These are phyloP conservation scores for Chloroceryle aenea DNA, from an alignment of 2,113 vertebrate genomes.

Conservation along the genomic window DNA sequence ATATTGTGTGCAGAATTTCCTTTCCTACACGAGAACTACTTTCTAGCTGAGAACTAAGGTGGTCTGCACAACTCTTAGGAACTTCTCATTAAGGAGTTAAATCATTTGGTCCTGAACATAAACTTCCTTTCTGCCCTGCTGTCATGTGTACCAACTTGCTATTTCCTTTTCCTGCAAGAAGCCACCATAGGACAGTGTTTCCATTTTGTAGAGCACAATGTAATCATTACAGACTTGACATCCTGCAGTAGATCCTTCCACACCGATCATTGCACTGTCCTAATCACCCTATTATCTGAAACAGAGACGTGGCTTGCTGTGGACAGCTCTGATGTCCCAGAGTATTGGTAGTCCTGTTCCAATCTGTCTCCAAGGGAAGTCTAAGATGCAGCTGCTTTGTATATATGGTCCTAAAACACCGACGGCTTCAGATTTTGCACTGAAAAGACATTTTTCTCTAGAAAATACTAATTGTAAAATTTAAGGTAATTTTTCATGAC, in stretches of 20 bases:
- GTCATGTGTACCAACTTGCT: background rate
- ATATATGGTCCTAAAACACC: background rate
- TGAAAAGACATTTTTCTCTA: background rate
- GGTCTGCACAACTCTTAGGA: background rate
- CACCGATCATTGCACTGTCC: background rate
- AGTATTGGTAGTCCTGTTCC: background rate
- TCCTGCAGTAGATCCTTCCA: background rate
- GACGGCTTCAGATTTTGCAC: background rate
- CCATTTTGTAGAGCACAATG: background rate
- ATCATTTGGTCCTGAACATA: background rate
- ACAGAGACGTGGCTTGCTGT: background rate
- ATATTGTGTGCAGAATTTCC: background rate
- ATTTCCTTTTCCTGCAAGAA: background rate
- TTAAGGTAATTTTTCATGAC: slow-evolving; percentile 2
- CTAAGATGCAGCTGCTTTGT: background rate
- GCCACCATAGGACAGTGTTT: background rate
- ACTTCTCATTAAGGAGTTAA: background rate
- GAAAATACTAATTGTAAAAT: slow-evolving; percentile 12
- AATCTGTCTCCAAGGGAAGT: background rate
- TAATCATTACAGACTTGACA: background rate
- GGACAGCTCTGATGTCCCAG: background rate
- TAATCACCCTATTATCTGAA: background rate
- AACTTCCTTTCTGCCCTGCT: background rate
- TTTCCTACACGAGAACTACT: background rate
- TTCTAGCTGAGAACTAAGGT: background rate